Base-by-base conservation (phyloP, 2,888 invertebrate genomes). In the Dorcus hopei region DNA sequence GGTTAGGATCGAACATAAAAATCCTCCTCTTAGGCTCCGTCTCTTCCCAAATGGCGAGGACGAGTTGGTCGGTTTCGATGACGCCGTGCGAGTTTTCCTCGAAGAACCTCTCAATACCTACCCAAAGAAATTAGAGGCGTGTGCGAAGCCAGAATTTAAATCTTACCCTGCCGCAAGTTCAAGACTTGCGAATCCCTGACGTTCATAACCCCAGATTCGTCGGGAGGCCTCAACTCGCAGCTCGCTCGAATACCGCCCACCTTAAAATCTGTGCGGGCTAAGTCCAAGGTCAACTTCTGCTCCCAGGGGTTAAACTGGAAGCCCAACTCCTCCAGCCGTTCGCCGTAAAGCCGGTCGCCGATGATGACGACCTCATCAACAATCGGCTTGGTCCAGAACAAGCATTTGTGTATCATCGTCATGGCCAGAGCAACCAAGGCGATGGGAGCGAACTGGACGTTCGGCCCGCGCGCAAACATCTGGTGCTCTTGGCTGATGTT, bases 1-100 rank as follows among this genome's bases (percentile, higher is more conserved):
- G 75, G 61, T 80, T 72, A 0, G 87, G 86, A 70, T 87, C 85
- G 67, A 85, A 87, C 57, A 85, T 68, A 64, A 86, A 88, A 54
- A 81, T 77, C 1, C 82, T 81, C 1, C 82, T 82, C 51, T 83
- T 81, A 1, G 79, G 79, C 3, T 69, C 68, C 33, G 67, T 63
- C 43, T 74, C 73, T 57, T 76, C 74, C 85, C 85, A 88, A 16
- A 87, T 79, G 0, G 85, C 84, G 0, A 82, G 75, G 7, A 79
- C 78, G 0, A 78, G 56, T 3, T 68, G 57, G 3, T 73, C 73
- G 2, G 78, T 77, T 14, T 83, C 73, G 7, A 87, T 74, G 1
- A 87, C 82, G 1, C 82, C 82, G 72, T 84, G 83, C 0, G 79
- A 77, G 69, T 84, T 81, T 1, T 74, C 70, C 45, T 80, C 79